Evolutionary conservation across 2,888 invertebrate species (phyloP).

Genomic region (Spicauda simplicius): DNA sequence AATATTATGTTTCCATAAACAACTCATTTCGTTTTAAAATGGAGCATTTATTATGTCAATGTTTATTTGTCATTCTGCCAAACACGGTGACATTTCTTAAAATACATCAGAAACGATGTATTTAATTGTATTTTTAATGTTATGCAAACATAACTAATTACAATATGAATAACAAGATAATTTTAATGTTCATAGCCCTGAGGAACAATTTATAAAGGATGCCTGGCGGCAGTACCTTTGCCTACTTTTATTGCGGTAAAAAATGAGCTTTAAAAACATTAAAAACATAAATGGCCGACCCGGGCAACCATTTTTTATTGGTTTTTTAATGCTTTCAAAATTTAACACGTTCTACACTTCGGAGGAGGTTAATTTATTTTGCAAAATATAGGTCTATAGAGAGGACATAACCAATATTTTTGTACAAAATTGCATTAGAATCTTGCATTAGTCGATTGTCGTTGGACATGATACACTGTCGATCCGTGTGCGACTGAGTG

Average conservation of each 20-base stretch:
- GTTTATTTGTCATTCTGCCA: slow-evolving; percentile 10
- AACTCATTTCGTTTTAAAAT: not conserved
- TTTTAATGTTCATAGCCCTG: slow-evolving; percentile 19
- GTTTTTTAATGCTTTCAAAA: not conserved
- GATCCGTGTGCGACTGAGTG: too few relatives aligned
- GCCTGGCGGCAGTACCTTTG: slow-evolving; percentile 43
- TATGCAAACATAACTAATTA: slow-evolving; percentile 58
- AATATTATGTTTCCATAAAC: not conserved
- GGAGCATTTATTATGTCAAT: slow-evolving; percentile 3
- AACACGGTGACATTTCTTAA: slow-evolving; percentile 21
- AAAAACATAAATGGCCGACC: slow-evolving; percentile 3
- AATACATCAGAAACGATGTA: slow-evolving; percentile 1
- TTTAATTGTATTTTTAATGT: slow-evolving; percentile 51
- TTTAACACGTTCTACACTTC: not conserved
- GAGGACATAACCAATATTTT: too few relatives aligned
- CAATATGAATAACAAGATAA: slow-evolving; percentile 48
- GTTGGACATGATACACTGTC: too few relatives aligned
- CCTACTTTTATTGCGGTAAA: slow-evolving; percentile 47
- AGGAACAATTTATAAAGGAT: slow-evolving; percentile 37
- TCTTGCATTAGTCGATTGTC: too few relatives aligned
- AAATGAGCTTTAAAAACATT: slow-evolving; percentile 25
- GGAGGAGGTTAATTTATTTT: not conserved
- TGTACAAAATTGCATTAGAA: too few relatives aligned
- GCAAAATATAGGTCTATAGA: too few relatives aligned
- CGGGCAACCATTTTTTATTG: slow-evolving; percentile 5